Evolutionary conservation across 2,888 invertebrate species (phyloP), one percentile per base, ranked within the genome.

Genomic region (Argyresthia goedartella): DNA sequence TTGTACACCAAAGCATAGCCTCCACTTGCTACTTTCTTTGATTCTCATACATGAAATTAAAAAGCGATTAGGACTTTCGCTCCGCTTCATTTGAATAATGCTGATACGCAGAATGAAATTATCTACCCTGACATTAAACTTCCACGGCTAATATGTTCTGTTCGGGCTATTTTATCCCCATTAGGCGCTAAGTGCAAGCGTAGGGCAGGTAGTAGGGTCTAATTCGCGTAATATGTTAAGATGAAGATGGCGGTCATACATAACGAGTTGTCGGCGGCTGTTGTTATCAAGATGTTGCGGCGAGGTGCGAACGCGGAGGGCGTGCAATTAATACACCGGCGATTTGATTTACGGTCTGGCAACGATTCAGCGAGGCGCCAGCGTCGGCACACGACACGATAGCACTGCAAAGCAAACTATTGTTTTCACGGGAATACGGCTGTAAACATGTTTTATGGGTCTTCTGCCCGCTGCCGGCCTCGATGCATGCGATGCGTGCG

Each of bases 261-360:
- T 73, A 71, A 73, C 65, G 25, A 25, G 25, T 25, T 25, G 25
- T 25, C 25, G 58, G 62, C 41, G 66, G 63, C 67, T 64, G 44
- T 44, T 62, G 62, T 64, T 73, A 71, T 68, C 71, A 64, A 65
- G 70, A 66, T 67, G 60, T 53, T 56, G 25, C 25, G 55, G 52
- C 58, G 59, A 72, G 67, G 73, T 71, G 71, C 66, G 69, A 72
- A 74, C 66, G 60, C 64, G 59, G 65, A 71, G 61, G 63, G 62
- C 61, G 56, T 57, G 65, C 65, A 68, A 71, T 69, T 70, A 69
- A 69, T 67, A 63, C 64, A 63, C 55, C 54, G 57, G 60, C 57
- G 39, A 64, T 66, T 67, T 73, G 73, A 73, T 71, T 71, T 73
- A 71, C 63, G 62, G 55, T 6, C 25, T 25, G 53, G 14, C 49